A percentile compares a stretch with the other conserved stretches of the same genome.
Conservation (phyloP, 2,113 vertebrate genomes). For the Odontophorus gujanensis region DNA sequence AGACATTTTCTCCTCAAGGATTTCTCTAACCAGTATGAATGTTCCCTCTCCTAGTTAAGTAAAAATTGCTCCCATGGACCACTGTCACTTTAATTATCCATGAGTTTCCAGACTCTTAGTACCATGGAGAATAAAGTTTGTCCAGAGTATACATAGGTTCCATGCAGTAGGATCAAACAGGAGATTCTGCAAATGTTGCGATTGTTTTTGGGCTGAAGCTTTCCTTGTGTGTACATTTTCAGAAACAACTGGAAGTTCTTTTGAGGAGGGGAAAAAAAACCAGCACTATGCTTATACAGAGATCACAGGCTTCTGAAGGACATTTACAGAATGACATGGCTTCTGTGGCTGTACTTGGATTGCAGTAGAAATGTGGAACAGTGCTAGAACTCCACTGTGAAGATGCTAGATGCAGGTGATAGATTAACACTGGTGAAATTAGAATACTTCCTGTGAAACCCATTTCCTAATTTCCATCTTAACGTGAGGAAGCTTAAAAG, state of each 20-base stretch:
- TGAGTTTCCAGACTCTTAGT: not conserved
- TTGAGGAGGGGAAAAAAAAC: not conserved
- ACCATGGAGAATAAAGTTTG: not conserved
- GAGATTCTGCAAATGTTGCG: not conserved
- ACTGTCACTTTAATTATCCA: constrained; percentile 47
- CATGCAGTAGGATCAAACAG: not conserved
- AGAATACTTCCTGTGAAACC: not conserved
- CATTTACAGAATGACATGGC: not conserved
- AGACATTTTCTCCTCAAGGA: not conserved
- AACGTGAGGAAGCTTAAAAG: not conserved
- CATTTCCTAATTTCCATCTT: not conserved
- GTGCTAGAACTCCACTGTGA: not conserved
- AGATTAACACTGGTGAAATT: not conserved
- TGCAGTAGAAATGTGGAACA: not conserved
- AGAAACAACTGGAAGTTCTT: not conserved
- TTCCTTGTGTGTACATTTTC: not conserved
- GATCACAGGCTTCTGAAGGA: not conserved
- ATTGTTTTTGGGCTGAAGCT: not conserved
- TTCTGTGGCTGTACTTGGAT: not conserved
- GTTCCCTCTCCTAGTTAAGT: not conserved
- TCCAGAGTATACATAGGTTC: not conserved
- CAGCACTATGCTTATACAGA: not conserved
- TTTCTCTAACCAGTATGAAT: not conserved
- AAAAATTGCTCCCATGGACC: constrained; percentile 3
- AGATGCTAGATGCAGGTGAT: not conserved